phyloP scores from a whole-genome alignment of 2,113 vertebrate genomes.

The Orycteropus afer region DNA sequence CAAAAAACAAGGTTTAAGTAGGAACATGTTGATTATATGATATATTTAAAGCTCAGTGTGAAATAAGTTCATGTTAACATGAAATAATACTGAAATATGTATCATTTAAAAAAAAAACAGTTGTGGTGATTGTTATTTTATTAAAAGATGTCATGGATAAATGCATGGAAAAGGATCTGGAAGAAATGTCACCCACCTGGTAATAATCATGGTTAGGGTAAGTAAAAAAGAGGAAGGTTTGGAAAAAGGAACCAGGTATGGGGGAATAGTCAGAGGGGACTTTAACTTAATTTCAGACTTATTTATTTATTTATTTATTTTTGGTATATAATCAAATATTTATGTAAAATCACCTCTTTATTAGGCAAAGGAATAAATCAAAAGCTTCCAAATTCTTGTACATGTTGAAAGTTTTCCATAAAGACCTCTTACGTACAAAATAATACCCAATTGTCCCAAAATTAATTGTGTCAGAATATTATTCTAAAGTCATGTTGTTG shows the following conservation, averaged over 20 bases:
- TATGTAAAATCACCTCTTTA: slow-evolving; percentile 3
- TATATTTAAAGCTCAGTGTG: slow-evolving; percentile 64
- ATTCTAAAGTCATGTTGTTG: slow-evolving; percentile 15
- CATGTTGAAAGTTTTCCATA: not conserved
- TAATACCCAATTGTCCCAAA: not conserved
- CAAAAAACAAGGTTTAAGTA: slow-evolving; percentile 68
- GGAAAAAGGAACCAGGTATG: not conserved
- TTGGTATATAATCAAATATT: not conserved
- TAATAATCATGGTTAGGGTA: not conserved
- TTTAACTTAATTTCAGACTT: not conserved
- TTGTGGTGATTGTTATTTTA: not conserved
- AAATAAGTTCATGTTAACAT: slow-evolving; percentile 57
- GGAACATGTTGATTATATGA: slow-evolving; percentile 56
- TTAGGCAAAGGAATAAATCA: slow-evolving; percentile 32
- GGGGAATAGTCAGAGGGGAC: not conserved
- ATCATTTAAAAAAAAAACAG: slow-evolving; percentile 25
- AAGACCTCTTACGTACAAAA: slow-evolving; percentile 6
- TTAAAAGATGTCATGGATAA: slow-evolving; percentile 56
- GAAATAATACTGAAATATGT: slow-evolving; percentile 69
- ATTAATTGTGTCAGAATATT: slow-evolving; percentile 15
- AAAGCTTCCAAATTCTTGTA: not conserved
- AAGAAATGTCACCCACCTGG: not conserved
- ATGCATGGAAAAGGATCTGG: not conserved
- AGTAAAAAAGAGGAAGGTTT: not conserved
- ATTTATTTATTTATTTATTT: no score